These are phyloP conservation scores for Hypomecis punctinalis DNA, from an alignment of 2,888 invertebrate genomes.

Conservation along the genomic window DNA sequence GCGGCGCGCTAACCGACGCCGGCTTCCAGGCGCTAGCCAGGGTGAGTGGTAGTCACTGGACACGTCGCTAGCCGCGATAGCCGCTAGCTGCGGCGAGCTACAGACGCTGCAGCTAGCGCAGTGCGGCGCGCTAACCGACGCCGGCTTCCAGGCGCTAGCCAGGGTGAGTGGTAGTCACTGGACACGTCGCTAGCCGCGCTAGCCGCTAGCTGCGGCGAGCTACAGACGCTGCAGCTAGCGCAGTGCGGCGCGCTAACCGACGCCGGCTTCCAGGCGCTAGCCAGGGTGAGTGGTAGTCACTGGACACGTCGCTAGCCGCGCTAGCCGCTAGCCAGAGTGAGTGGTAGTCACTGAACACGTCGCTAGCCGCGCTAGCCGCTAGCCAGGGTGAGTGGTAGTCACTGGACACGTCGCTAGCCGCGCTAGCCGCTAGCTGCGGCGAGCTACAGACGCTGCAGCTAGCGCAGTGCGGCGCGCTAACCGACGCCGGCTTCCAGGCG, in stretches of 20 bases:
- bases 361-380: constrained; percentile 97
- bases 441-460: constrained; percentile 96
- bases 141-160: constrained; percentile 97
- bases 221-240: constrained; percentile 97
- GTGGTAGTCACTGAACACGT: constrained; percentile 41
- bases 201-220: constrained; percentile 93
- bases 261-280: constrained; percentile 97
- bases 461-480: constrained; percentile 97
- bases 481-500: constrained; percentile 98
- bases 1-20: constrained; percentile 97
- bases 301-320: constrained; percentile 90
- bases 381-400: constrained; percentile 88
- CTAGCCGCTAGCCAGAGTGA: constrained; percentile 95
- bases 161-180: constrained; percentile 84
- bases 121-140: constrained; percentile 97
- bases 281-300: constrained; percentile 86
- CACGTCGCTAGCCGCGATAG: constrained; percentile 92
- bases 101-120: constrained; percentile 97
- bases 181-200: constrained; percentile 94
- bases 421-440: constrained; percentile 95
- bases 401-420: constrained; percentile 91
- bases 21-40: constrained; percentile 98
- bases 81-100: constrained; percentile 93
- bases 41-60: constrained; percentile 87
- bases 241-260: constrained; percentile 98